Evolutionary conservation across 2,113 vertebrate species (phyloP), one percentile per base, ranked within the genome.

Genomic region (Elephantulus edwardii): DNA sequence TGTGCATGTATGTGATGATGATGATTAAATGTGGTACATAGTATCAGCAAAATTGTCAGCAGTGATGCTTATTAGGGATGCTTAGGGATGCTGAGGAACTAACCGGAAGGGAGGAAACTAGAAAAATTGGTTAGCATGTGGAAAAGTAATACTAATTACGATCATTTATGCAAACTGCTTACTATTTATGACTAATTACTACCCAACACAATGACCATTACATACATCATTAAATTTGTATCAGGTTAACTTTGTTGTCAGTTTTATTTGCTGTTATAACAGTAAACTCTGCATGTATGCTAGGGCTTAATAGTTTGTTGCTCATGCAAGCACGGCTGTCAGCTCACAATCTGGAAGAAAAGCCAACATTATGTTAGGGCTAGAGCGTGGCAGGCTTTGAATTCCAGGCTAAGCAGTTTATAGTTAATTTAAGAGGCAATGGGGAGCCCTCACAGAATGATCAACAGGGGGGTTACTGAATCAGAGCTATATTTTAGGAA

Each of bases 151-250:
- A 93, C 95, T 96, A 96, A 96, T 96, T 95, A 94, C 94, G 93
- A 91, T 94, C 88, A 93, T 94, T 95, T 95, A 96, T 96, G 95
- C 96, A 78, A 92, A 95, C 91, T 91, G 95, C 95, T 93, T 94
- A 96, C 91, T 91, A 95, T 95, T 96, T 96, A 96, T 92, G 90
- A 93, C 94, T 96, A 96, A 96, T 96, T 96, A 95, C 93, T 82
- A 96, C 86, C 93, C 95, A 91, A 95, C 96, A 96, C 85, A 96
- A 96, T 95, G 96, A 94, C 85, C 94, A 96, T 93, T 94, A 93
- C 94, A 52, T 96, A n/a, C 95, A 93, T 96, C 94, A 96, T 96
- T 96, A 96, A 96, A 91, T 93, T 76, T 96, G 94, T 95, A 95
- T 94, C 88, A 91, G 91, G 96, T 96, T 95, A 95, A 96, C 94